Conservation (phyloP, 1,140 invertebrate genomes). For the Caerostris darwini region DNA sequence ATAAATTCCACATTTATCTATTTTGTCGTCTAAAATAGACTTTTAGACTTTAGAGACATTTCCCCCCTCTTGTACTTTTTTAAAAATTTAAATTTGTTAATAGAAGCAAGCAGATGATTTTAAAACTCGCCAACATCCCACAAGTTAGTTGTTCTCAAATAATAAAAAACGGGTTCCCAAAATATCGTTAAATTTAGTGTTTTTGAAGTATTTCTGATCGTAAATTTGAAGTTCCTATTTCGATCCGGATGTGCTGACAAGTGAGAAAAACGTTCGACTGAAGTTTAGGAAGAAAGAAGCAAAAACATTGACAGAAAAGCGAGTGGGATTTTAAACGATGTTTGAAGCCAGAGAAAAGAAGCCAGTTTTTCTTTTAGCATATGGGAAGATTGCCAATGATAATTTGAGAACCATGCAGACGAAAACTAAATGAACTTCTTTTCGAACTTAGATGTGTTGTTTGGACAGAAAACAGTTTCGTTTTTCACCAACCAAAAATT, state of each 20-base stretch:
- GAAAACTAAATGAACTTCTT: background rate
- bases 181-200: background rate
- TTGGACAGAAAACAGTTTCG: background rate
- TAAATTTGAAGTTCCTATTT: slow-evolving; percentile 6
- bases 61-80: no score
- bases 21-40: no score
- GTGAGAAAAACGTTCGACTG: background rate
- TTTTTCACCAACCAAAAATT: no score
- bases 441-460: background rate
- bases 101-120: background rate
- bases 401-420: slow-evolving; percentile 38
- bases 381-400: slow-evolving; percentile 26
- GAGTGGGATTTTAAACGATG: background rate
- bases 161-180: background rate
- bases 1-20: no score
- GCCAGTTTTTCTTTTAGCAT: background rate
- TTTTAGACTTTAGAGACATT: no score
- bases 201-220: background rate
- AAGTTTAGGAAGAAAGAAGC: background rate
- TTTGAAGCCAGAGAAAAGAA: background rate
- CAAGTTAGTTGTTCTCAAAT: background rate
- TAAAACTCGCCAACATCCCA: background rate
- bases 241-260: background rate
- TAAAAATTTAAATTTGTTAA: no score
- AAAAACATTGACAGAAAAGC: slow-evolving; percentile 14